phyloP scores from a whole-genome alignment of 92 coral and sea anemone species.

The Paragorgia papillata region DNA sequence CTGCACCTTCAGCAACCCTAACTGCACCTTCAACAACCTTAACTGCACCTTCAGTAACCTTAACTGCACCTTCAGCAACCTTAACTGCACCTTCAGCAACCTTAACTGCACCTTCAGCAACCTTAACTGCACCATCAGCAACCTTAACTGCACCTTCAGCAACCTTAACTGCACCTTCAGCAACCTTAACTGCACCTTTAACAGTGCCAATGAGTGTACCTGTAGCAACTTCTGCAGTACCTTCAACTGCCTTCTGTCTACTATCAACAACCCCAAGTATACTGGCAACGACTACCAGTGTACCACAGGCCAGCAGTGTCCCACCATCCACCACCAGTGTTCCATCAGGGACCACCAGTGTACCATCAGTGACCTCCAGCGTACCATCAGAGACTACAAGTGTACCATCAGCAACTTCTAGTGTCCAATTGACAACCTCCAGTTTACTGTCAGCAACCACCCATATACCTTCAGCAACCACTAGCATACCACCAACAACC shows the following conservation, averaged over 20 bases:
- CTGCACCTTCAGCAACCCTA: constrained; percentile 7
- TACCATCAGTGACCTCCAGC: constrained; percentile 1
- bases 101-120: background rate
- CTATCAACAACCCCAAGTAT: constrained; percentile 10
- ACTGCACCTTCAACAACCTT: constrained; percentile 14
- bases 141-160: background rate
- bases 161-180: background rate
- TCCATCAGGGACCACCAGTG: constrained; percentile 9
- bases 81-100: background rate
- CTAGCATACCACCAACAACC: background rate
- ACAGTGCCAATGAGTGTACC: too few relatives aligned
- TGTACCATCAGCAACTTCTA: background rate
- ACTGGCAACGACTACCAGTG: background rate
- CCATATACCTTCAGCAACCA: constrained; percentile 4
- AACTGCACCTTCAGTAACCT: background rate
- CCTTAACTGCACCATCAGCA: background rate
- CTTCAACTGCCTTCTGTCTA: background rate
- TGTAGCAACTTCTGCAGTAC: background rate
- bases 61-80: background rate
- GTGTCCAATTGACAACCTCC: constrained; percentile 12
- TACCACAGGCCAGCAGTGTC: background rate
- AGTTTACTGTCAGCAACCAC: background rate
- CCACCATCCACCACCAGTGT: background rate
- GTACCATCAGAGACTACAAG: background rate
- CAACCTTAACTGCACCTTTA: too few relatives aligned